Base-by-base conservation (phyloP, 1,140 invertebrate species). In the Galleria mellonella region DNA sequence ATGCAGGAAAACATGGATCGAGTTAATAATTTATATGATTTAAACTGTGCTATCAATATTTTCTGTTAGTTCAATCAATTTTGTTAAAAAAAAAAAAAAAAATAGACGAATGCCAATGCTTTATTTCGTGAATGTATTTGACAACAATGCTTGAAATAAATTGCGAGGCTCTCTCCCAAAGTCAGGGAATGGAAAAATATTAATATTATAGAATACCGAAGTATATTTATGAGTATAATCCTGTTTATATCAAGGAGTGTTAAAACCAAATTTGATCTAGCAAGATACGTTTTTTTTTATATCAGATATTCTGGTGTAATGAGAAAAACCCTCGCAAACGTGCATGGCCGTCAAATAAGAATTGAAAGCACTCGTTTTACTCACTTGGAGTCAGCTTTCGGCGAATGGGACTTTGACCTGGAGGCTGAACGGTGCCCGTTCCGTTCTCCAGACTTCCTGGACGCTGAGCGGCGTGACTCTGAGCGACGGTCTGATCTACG, bases 371-470 rank as follows among this genome's bases (percentile, higher is more conserved):
- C 83, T 77, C 33, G 62, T 68, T 23, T 47, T 62, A 83, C 70
- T 79, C 57, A 79, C 75, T 74, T 76, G 62, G 71, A 72, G 1
- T 65, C 62, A 9, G 55, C 55, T 46, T 72, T 67, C 7, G 71
- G 79, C 15, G 83, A 87, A 33, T 78, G 69, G 11, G 86, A 87
- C 46, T 84, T 79, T 32, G 86, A 87, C 36, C 84, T 66, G 36
- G 84, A 86, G 13, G 72, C 71, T 9, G 86, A 86, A 38, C 79
- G 72, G 55, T 86, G 82, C 46, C 87, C 87, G 70, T 57, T 85
- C 68, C 69, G 66, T 61, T 76, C 74, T 15, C 59, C 53, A 43
- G 76, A 74, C 11, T 55, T 56, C 50, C 64, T 56, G 31, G 59
- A 68, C 53, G 42, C 68, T 41, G 75, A 75, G 32, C 64, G 63